Conservation (phyloP, 1,140 invertebrate species). For the Phymorhynchus buccinoides region DNA sequence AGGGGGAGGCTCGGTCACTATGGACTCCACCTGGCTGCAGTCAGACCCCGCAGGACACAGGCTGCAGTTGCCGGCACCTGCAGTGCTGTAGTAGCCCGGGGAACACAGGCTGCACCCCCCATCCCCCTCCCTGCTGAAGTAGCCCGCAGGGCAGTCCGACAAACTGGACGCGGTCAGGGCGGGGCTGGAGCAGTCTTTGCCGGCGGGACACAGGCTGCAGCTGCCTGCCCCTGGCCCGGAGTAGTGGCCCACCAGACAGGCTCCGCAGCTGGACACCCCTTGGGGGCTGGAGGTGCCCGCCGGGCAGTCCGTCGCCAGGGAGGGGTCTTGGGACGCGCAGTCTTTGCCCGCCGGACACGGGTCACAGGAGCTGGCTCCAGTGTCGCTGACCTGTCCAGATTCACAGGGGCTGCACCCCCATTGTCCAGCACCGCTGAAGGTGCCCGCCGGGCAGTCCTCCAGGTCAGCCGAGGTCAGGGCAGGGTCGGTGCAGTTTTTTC, state of each 20-base stretch:
- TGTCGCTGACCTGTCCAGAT: slow-evolving; percentile 62
- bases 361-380: slow-evolving; percentile 58
- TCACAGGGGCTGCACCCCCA: slow-evolving; percentile 53
- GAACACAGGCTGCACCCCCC: slow-evolving; percentile 48
- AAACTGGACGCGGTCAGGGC: slow-evolving; percentile 32
- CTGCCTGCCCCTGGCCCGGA: slow-evolving; percentile 35
- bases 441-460: slow-evolving; percentile 45
- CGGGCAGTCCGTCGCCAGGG: slow-evolving; percentile 52
- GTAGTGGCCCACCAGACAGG: slow-evolving; percentile 50
- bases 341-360: slow-evolving; percentile 66
- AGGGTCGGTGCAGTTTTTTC: slow-evolving; percentile 48
- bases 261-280: slow-evolving; percentile 31
- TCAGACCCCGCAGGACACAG: slow-evolving; percentile 64
- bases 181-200: slow-evolving; percentile 49
- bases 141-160: slow-evolving; percentile 44
- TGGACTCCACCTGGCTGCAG: slow-evolving; percentile 54
- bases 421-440: slow-evolving; percentile 46
- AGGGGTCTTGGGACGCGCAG: slow-evolving; percentile 43
- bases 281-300: slow-evolving; percentile 61
- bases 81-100: slow-evolving; percentile 61
- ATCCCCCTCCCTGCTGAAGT: slow-evolving; percentile 39
- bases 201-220: slow-evolving; percentile 52
- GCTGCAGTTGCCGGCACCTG: slow-evolving; percentile 55
- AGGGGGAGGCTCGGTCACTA: slow-evolving; percentile 56
- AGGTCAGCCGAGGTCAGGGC: slow-evolving; percentile 34